These are phyloP conservation scores for Acomys russatus DNA, from an alignment of 2,797 vertebrate genomes.

Conservation along the genomic window DNA sequence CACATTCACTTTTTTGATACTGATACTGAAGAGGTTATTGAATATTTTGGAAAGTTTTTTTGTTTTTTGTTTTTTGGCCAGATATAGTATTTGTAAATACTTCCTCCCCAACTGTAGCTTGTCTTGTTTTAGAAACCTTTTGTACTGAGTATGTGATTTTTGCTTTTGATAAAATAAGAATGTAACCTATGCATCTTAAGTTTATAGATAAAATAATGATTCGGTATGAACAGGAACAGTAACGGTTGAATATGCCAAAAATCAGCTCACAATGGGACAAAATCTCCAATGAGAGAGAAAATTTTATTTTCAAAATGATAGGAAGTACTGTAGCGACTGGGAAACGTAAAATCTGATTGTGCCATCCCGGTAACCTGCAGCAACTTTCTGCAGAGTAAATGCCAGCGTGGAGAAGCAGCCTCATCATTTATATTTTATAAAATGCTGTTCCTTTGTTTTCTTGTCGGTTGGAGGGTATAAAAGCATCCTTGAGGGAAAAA, in stretches of 20 bases:
- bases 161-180: slow-evolving; percentile 3
- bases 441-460: slow-evolving; percentile 52
- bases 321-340: background rate
- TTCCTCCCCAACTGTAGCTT: background rate
- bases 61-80: background rate
- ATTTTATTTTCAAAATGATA: background rate
- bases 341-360: background rate
- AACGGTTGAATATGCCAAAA: background rate
- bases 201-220: slow-evolving; percentile 17
- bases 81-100: background rate
- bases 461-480: slow-evolving; percentile 46
- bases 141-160: background rate
- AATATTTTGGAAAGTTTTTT: background rate
- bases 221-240: background rate
- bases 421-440: slow-evolving; percentile 56
- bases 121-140: background rate
- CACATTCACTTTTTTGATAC: background rate
- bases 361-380: background rate
- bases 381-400: background rate
- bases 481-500: slow-evolving; percentile 45
- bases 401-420: background rate
- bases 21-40: background rate
- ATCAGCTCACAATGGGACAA: background rate
- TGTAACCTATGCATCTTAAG: background rate
- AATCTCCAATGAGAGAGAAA: slow-evolving; percentile 11